These are phyloP conservation scores for Microtus obscurus DNA, from an alignment of 2,797 vertebrate species.

Conservation along the genomic window DNA sequence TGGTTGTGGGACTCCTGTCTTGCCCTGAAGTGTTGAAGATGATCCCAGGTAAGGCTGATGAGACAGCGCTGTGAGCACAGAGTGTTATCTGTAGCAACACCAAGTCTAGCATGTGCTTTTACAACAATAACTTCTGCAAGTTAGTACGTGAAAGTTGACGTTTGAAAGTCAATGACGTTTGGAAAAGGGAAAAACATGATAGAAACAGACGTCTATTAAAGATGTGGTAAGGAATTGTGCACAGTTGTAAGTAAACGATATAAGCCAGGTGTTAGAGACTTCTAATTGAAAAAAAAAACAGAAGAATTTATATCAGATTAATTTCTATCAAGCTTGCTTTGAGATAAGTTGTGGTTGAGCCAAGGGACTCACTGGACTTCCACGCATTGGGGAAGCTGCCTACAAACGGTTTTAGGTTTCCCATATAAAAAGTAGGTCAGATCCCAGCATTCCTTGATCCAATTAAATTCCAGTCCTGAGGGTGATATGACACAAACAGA, in stretches of 20 bases:
- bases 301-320: not conserved
- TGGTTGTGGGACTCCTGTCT: conserved; percentile 59
- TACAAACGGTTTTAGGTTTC: conserved; percentile 60
- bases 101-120: conserved; percentile 77
- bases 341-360: not conserved
- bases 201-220: conserved; percentile 36
- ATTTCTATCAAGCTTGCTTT: conserved; percentile 32
- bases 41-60: conserved; percentile 66
- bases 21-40: conserved; percentile 71
- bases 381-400: not conserved
- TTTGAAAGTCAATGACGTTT: conserved; percentile 64
- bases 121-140: conserved; percentile 58
- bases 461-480: conserved; percentile 54
- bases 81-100: conserved; percentile 66
- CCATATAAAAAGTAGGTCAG: conserved; percentile 43
- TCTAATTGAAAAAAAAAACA: not conserved
- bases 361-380: not conserved
- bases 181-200: conserved; percentile 57
- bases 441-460: conserved; percentile 46
- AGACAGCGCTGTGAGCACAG: conserved; percentile 48
- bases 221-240: not conserved
- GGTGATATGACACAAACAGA: conserved; percentile 30
- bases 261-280: not conserved
- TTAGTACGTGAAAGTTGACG: conserved; percentile 59
- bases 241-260: conserved; percentile 28